Evolutionary conservation across 2,888 invertebrate species (phyloP).

Genomic region (Drosophila histrio): DNA sequence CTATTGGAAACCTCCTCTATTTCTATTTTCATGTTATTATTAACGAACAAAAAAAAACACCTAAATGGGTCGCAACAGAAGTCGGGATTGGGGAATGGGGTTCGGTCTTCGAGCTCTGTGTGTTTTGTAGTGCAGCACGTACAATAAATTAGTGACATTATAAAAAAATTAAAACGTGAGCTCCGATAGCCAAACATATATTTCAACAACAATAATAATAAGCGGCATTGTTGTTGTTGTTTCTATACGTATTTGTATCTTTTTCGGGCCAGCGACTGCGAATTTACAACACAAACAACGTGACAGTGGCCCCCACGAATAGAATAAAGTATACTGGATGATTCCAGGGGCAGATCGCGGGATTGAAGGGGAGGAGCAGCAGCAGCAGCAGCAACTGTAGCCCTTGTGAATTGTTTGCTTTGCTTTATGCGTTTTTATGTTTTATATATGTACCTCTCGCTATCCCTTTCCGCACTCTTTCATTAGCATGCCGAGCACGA

Average conservation of each 20-base stretch:
- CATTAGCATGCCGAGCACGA: conserved; percentile 75
- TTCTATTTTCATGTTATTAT: conserved; percentile 63
- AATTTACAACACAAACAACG: conserved; percentile 71
- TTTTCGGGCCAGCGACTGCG: conserved; percentile 39
- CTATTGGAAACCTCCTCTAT: conserved; percentile 2
- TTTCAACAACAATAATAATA: conserved; percentile 65
- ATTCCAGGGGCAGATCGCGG: conserved; percentile 14
- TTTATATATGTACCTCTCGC: conserved; percentile 32
- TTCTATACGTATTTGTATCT: neutral
- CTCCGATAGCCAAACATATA: conserved; percentile 58
- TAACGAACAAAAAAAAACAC: too few relatives aligned
- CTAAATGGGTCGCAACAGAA: conserved; percentile 68
- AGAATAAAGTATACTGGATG: neutral
- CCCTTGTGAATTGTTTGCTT: conserved; percentile 54
- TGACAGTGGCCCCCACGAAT: conserved; percentile 42
- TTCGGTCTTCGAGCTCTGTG: conserved; percentile 32
- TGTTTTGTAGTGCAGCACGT: conserved; percentile 75
- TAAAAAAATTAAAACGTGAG: conserved; percentile 78
- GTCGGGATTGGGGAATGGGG: conserved; percentile 16
- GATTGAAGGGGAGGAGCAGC: conserved; percentile 3
- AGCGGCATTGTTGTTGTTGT: conserved; percentile 39
- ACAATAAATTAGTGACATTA: conserved; percentile 77
- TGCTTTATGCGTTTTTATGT: conserved; percentile 62
- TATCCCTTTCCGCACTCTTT: conserved; percentile 20
- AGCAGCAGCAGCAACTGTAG: conserved; percentile 36